These are phyloP conservation scores for Drosophila pachea DNA, from an alignment of 1,140 invertebrate species.

Conservation along the genomic window DNA sequence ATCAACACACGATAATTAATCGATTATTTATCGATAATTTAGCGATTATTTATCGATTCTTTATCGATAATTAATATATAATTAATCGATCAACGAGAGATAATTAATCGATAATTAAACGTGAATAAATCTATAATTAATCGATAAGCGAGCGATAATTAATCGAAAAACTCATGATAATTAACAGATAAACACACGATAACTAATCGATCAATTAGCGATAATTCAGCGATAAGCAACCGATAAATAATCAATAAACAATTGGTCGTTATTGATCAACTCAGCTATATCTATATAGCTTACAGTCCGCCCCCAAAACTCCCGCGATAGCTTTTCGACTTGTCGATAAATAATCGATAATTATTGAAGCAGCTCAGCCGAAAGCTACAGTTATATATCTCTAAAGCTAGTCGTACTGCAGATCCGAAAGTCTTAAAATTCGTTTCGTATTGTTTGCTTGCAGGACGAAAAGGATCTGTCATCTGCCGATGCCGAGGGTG, in stretches of 20 bases:
- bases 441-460: background rate
- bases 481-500: conserved; percentile 98
- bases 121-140: no score
- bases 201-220: background rate
- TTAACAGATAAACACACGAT: background rate
- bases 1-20: background rate
- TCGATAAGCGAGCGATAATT: no score
- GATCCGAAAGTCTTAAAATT: background rate
- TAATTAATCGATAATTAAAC: background rate
- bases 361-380: conserved; percentile 1
- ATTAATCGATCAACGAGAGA: no score
- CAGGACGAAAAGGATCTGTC: conserved; percentile 94
- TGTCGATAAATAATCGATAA: conserved; percentile 7
- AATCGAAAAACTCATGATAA: background rate
- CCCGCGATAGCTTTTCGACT: no score
- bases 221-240: no score
- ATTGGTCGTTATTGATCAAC: background rate
- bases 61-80: no score
- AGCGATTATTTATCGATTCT: background rate
- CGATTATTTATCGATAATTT: no score
- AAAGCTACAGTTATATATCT: background rate
- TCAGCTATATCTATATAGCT: no score
- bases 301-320: no score
- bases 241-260: conserved; percentile 10
- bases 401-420: background rate